Evolutionary conservation across 92 coral and sea anemone species (phyloP).

Genomic region (Siderastrea siderea): DNA sequence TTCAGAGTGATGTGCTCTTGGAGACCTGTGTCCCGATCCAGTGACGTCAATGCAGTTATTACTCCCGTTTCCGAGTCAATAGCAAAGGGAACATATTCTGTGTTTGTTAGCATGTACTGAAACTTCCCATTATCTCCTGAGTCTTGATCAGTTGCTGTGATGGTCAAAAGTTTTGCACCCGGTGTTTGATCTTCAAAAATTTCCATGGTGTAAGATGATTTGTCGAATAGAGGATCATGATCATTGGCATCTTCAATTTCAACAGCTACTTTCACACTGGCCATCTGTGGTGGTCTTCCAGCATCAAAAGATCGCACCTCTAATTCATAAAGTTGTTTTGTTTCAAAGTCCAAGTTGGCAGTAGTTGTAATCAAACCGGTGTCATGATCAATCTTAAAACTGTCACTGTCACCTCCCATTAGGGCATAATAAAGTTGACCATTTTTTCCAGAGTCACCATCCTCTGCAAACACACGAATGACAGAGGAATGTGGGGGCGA

Average conservation of each 20-base stretch:
- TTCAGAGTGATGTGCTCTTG: constrained; percentile 86
- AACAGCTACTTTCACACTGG: constrained; percentile 75
- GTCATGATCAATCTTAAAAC: constrained; percentile 74
- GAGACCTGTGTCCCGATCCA: constrained; percentile 87
- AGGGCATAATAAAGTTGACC: constrained; percentile 72
- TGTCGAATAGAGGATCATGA: constrained; percentile 80
- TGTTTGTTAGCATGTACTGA: constrained; percentile 79
- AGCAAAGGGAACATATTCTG: constrained; percentile 85
- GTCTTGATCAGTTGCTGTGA: constrained; percentile 85
- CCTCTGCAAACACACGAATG: constrained; percentile 76
- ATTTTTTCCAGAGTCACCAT: constrained; percentile 68
- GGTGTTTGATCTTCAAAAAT: constrained; percentile 79
- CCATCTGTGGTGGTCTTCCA: constrained; percentile 49
- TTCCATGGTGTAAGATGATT: constrained; percentile 68
- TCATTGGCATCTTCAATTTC: constrained; percentile 91
- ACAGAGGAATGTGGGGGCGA: constrained; percentile 88
- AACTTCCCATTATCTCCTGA: constrained; percentile 84
- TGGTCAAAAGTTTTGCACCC: constrained; percentile 76
- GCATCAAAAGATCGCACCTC: constrained; percentile 78
- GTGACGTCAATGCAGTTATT: constrained; percentile 71
- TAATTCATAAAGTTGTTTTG: constrained; percentile 72
- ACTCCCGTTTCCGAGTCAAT: constrained; percentile 87
- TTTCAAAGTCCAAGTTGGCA: constrained; percentile 77
- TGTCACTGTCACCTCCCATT: constrained; percentile 69
- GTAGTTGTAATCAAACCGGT: constrained; percentile 86